Percentiles rank a stretch among this genome's conserved stretches.
Conservation (phyloP, 2,797 vertebrate genomes). For the Cynopterus sphinx region DNA sequence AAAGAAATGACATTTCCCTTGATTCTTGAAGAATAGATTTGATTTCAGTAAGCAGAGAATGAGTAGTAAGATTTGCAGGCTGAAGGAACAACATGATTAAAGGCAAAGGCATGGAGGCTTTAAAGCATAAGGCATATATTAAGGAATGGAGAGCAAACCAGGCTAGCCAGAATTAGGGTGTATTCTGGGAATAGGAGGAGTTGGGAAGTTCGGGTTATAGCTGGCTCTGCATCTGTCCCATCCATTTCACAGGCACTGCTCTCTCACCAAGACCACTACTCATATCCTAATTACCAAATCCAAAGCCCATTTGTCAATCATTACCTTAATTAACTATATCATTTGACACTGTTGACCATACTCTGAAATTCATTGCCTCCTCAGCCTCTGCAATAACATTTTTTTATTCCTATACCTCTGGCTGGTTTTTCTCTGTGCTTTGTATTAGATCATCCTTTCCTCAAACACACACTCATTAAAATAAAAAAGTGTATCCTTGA, state of each 20-base stretch:
- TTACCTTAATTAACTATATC: background rate
- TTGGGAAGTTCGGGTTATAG: background rate
- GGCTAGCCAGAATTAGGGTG: background rate
- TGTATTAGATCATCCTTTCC: background rate
- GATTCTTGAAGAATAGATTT: background rate
- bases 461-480: background rate
- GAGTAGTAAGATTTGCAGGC: background rate
- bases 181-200: background rate
- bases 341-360: background rate
- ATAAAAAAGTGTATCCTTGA: background rate
- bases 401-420: background rate
- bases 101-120: background rate
- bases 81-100: background rate
- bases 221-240: background rate
- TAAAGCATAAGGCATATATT: background rate
- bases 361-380: background rate
- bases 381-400: background rate
- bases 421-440: background rate
- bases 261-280: background rate
- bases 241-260: background rate
- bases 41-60: background rate
- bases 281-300: background rate
- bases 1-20: background rate
- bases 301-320: background rate
- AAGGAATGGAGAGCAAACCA: background rate